Base-by-base conservation (phyloP, 2,888 invertebrate species). In the Drosophila birchii region DNA sequence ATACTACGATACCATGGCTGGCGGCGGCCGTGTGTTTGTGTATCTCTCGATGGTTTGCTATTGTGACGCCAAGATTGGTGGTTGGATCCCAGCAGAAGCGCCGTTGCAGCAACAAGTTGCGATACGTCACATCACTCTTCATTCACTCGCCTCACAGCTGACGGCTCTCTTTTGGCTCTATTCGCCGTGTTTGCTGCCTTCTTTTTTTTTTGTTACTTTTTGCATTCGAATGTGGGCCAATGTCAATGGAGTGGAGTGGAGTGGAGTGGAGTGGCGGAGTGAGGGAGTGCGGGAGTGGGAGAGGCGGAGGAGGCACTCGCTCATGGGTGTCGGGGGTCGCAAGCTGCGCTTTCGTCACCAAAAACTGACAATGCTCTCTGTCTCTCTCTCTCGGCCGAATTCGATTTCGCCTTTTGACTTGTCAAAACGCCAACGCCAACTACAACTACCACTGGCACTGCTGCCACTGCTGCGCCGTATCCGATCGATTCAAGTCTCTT, bases 171-270 rank as follows among this genome's bases (percentile, higher is more conserved):
- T 73, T 32, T 26, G 51, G 59, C 47, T 67, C 66, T 59, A 53
- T 47, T 55, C 41, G 44, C 56, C 29, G n/a, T 67, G 57, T 62
- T 43, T 34, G 44, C 57, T 49, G 41, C 57, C 26, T 47, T 20
- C 56, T 23, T 51, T 34, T 66, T 43, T 44, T 56, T 32, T 57
- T 51, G 55, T 41, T 51, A 49, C 64, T 76, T 87, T 82, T 81
- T 79, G 81, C 89, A 82, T 88, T 68, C 55, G 83, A 89, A 90
- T 86, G 89, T 90, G 85, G 91, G 90, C 89, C 90, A 90, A 91
- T 90, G 90, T 90, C 91, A 91, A 76, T 76, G 73, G 74, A 68
- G 76, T 54, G 45, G 57, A 55, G 43, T 76, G 73, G 74, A 68
- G 76, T 54, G 45, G 57, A 55, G 43, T 41, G 67, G 66, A 43